Percentiles rank a stretch among this genome's conserved stretches.
These are phyloP conservation scores for Nephrotoma flavescens DNA, from an alignment of 2,888 invertebrate species.

Conservation along the genomic window DNA sequence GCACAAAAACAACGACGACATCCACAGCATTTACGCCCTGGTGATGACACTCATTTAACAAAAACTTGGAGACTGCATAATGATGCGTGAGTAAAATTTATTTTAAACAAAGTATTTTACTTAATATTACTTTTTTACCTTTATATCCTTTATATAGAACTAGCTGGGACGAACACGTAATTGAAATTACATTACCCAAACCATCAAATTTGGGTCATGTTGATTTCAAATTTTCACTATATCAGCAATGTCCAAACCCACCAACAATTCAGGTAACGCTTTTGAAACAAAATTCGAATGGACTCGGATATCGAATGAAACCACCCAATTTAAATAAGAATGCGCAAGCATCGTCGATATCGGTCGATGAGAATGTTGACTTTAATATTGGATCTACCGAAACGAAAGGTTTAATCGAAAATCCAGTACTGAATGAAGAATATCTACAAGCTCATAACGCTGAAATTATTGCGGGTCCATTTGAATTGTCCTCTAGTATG, in stretches of 20 bases:
- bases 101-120: slow-evolving; percentile 3
- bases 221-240: slow-evolving; percentile 73
- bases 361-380: slow-evolving; percentile 27
- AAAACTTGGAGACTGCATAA: slow-evolving; percentile 81
- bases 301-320: slow-evolving; percentile 43
- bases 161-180: slow-evolving; percentile 86
- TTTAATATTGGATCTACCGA: slow-evolving; percentile 21
- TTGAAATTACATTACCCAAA: slow-evolving; percentile 73
- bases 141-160: slow-evolving; percentile 33
- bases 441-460: slow-evolving; percentile 78
- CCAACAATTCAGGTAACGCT: slow-evolving; percentile 67
- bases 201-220: slow-evolving; percentile 73
- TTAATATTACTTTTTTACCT: background rate
- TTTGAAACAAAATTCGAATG: slow-evolving; percentile 51
- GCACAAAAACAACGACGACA: slow-evolving; percentile 80
- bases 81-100: slow-evolving; percentile 43
- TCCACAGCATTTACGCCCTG: slow-evolving; percentile 55
- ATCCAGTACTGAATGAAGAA: slow-evolving; percentile 64
- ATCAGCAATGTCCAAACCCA: slow-evolving; percentile 55
- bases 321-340: slow-evolving; percentile 21
- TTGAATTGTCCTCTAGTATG: slow-evolving; percentile 63
- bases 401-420: slow-evolving; percentile 33
- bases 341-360: slow-evolving; percentile 12
- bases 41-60: slow-evolving; percentile 55
- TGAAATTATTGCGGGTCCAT: slow-evolving; percentile 79